Conservation (phyloP, 2,113 vertebrate genomes). For the Mastomys coucha region DNA sequence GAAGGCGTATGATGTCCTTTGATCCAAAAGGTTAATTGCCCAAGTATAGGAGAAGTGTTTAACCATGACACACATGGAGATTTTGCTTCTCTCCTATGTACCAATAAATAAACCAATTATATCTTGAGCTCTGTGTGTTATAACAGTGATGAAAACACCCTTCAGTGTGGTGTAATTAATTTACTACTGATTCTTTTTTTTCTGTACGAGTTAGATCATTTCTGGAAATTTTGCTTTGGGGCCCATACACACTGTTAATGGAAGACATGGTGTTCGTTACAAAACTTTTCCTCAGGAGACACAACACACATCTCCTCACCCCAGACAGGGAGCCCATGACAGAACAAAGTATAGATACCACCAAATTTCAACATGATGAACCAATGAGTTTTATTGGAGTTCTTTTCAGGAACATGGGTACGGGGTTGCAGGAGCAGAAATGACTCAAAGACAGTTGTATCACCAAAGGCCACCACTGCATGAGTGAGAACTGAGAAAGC, state of each 20-base stretch:
- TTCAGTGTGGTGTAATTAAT: not conserved
- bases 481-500: not conserved
- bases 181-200: not conserved
- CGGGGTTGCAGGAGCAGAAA: not conserved
- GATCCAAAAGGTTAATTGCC: not conserved
- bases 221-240: conserved; percentile 7
- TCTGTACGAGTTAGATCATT: not conserved
- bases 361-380: not conserved
- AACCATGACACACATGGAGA: not conserved
- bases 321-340: not conserved
- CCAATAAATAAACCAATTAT: not conserved
- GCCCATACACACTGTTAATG: not conserved
- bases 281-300: not conserved
- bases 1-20: conserved; percentile 28
- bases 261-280: not conserved
- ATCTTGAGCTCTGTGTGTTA: not conserved
- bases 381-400: not conserved
- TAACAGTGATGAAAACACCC: not conserved
- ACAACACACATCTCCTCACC: not conserved
- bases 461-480: not conserved
- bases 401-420: not conserved
- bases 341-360: not conserved
- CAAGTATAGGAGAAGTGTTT: not conserved
- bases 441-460: not conserved
- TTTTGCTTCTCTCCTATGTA: not conserved